Conservation (phyloP, 1,140 invertebrate genomes). For the Acromyrmex heyeri region DNA sequence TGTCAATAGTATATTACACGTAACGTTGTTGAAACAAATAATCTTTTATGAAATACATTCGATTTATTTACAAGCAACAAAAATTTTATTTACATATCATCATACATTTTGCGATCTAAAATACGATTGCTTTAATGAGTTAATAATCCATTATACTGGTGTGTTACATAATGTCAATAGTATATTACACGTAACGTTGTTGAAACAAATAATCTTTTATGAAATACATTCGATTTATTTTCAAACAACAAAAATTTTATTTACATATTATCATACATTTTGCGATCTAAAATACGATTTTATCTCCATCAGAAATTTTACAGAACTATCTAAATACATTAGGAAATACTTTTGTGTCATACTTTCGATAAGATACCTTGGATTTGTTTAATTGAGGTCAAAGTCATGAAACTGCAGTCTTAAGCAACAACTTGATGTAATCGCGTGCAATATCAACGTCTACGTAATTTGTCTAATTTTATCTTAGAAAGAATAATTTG, state of each 20-base stretch:
- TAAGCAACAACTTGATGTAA: slow-evolving; percentile 27
- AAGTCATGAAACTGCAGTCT: slow-evolving; percentile 43
- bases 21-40: background rate
- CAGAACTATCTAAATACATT: background rate
- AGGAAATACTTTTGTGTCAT: background rate
- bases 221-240: background rate
- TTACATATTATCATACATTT: background rate
- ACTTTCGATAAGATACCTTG: slow-evolving; percentile 55
- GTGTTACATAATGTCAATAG: background rate
- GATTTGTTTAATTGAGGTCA: slow-evolving; percentile 60
- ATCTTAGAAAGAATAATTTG: background rate
- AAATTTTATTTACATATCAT: background rate
- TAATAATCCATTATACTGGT: background rate
- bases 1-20: background rate
- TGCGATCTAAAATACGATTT: background rate
- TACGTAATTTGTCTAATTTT: slow-evolving; percentile 21
- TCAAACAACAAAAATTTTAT: background rate
- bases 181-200: background rate
- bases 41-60: background rate
- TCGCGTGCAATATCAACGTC: background rate
- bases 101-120: background rate
- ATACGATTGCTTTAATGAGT: background rate
- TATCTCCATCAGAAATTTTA: background rate
- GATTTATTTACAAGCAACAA: background rate
- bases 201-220: background rate